Conservation (phyloP, 2,797 vertebrate genomes). For the Onychomys torridus region DNA sequence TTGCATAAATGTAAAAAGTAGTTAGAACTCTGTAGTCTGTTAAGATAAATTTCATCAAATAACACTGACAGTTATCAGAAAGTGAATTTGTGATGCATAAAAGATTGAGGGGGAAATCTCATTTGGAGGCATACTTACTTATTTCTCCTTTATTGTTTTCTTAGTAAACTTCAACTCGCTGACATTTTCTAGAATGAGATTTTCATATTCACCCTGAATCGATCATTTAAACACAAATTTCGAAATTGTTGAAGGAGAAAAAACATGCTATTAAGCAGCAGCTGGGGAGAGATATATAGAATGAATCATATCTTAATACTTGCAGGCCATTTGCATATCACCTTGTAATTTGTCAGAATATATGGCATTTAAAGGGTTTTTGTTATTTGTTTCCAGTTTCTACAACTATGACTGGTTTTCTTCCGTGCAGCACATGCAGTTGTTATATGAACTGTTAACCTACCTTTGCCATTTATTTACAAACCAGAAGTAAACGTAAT, state of each 20-base stretch:
- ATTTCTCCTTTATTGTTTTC: conserved; percentile 61
- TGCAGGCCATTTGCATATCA: background rate
- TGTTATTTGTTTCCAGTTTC: background rate
- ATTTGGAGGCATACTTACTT: conserved; percentile 43
- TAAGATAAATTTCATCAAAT: conserved; percentile 76
- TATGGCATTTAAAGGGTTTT: conserved; percentile 9
- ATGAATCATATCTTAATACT: background rate
- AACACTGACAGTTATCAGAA: conserved; percentile 77
- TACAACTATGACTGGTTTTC: conserved; percentile 13
- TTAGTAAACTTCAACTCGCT: conserved; percentile 51
- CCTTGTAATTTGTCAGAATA: background rate
- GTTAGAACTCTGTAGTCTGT: conserved; percentile 77
- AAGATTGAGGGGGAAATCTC: conserved; percentile 62
- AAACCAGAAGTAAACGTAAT: background rate
- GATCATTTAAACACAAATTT: conserved; percentile 61
- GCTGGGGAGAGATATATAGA: background rate
- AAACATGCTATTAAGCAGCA: conserved; percentile 27
- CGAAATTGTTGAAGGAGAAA: background rate
- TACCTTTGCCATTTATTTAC: conserved; percentile 42
- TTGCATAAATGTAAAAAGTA: conserved; percentile 80
- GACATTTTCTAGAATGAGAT: conserved; percentile 68
- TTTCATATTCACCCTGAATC: conserved; percentile 51
- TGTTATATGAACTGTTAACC: background rate
- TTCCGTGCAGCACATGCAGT: background rate
- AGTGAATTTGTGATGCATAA: conserved; percentile 64